phyloP scores from a whole-genome alignment of 2,888 invertebrate species.

The Tridacna gigas region DNA sequence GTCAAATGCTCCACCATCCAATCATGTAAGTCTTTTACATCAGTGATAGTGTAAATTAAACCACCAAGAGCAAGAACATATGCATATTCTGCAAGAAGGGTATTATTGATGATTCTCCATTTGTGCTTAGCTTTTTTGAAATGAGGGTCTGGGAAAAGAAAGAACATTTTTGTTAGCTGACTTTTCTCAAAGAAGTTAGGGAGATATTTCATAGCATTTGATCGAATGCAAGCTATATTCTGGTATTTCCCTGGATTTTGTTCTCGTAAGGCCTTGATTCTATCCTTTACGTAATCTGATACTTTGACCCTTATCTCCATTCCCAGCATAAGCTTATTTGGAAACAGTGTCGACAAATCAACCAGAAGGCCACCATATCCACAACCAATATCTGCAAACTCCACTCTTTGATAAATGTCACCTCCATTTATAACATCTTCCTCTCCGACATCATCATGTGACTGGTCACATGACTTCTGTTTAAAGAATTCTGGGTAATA shows the following conservation, averaged over 20 bases:
- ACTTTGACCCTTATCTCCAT: slow-evolving; percentile 99
- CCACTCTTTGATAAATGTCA: slow-evolving; percentile 86
- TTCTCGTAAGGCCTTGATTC: slow-evolving; percentile 93
- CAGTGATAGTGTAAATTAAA: slow-evolving; percentile 97
- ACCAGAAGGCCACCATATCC: slow-evolving; percentile 98
- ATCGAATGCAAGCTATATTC: slow-evolving; percentile 97
- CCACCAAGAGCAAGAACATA: slow-evolving; percentile 94
- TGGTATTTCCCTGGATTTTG: slow-evolving; percentile 92
- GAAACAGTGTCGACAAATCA: slow-evolving; percentile 95
- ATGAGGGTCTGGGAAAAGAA: slow-evolving; percentile 99
- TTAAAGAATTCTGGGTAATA: slow-evolving; percentile 86
- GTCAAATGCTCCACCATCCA: slow-evolving; percentile 98
- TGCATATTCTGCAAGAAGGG: slow-evolving; percentile 97
- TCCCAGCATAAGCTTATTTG: slow-evolving; percentile 94
- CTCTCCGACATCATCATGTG: slow-evolving; percentile 44
- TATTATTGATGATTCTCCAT: slow-evolving; percentile 98
- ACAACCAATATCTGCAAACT: slow-evolving; percentile 98
- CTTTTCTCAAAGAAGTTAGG: slow-evolving; percentile 98
- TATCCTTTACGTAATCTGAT: slow-evolving; percentile 98
- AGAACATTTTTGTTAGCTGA: slow-evolving; percentile 98
- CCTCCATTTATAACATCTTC: slow-evolving; percentile 19
- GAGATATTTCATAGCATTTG: slow-evolving; percentile 99
- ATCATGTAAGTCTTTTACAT: slow-evolving; percentile 97
- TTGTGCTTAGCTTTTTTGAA: slow-evolving; percentile 99
- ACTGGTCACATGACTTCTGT: slow-evolving; percentile 40